A percentile compares a stretch with the other conserved stretches of the same genome.
These are phyloP conservation scores for Drosophila birchii DNA, from an alignment of 2,888 invertebrate genomes.

Conservation along the genomic window DNA sequence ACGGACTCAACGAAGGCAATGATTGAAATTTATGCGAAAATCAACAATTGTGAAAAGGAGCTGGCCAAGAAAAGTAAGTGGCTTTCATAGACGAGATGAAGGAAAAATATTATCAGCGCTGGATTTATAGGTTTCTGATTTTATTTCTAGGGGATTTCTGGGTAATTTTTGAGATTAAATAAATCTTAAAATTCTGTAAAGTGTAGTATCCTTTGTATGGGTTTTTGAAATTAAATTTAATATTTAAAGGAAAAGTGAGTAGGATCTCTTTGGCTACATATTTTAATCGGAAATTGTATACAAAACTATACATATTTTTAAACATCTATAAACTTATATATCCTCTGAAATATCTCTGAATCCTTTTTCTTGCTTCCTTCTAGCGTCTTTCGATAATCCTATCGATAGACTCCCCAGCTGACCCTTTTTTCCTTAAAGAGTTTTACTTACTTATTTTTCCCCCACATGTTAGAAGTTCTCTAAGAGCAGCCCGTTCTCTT, in stretches of 20 bases:
- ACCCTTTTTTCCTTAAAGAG: conserved; percentile 20
- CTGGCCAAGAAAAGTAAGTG: not conserved
- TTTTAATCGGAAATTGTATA: not conserved
- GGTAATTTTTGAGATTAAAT: not conserved
- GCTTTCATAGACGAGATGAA: not conserved
- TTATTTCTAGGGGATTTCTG: not conserved
- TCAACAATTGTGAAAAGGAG: not conserved
- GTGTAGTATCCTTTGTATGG: no score
- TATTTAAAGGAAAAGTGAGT: not conserved
- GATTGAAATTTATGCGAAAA: conserved; percentile 33
- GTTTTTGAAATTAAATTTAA: no score
- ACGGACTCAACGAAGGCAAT: not conserved
- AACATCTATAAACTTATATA: not conserved
- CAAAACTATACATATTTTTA: not conserved
- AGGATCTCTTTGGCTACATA: not conserved
- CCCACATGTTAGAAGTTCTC: conserved; percentile 1
- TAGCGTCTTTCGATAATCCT: not conserved
- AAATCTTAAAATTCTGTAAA: not conserved
- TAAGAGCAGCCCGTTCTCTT: conserved; percentile 20
- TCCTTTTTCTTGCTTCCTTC: not conserved
- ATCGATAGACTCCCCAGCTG: conserved; percentile 30
- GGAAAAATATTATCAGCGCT: not conserved
- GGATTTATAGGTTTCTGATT: conserved; percentile 1
- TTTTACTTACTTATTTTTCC: not conserved
- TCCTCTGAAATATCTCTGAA: not conserved